Evolutionary conservation across 2,888 invertebrate genomes (phyloP).

Genomic region (Ceraclea dissimilis): DNA sequence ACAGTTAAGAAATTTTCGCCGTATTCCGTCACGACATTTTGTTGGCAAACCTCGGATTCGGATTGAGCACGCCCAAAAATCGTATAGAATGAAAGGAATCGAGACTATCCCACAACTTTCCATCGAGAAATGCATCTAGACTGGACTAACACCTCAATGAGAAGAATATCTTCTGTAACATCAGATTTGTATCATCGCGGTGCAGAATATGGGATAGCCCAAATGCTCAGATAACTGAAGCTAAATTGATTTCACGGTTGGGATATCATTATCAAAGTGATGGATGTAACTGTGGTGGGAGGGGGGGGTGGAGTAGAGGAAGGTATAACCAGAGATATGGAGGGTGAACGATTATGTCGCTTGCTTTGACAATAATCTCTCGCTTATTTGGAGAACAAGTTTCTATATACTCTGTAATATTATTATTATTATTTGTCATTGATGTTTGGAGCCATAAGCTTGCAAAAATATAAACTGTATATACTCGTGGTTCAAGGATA

Average conservation of each 20-base stretch:
- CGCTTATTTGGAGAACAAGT: slow-evolving; percentile 7
- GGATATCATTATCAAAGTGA: slow-evolving; percentile 22
- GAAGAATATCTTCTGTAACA: slow-evolving; percentile 19
- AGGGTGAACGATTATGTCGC: slow-evolving; percentile 23
- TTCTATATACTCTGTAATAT: background rate
- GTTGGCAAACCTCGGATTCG: too few species aligned
- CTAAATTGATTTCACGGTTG: slow-evolving; percentile 26
- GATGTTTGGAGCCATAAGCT: background rate
- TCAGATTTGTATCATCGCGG: slow-evolving; percentile 19
- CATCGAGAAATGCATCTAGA: too few species aligned
- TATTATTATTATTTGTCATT: background rate
- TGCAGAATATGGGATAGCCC: slow-evolving; percentile 12
- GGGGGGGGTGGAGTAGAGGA: slow-evolving; percentile 6
- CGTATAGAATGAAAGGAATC: too few species aligned
- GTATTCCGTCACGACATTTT: too few species aligned
- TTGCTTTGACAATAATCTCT: slow-evolving; percentile 24
- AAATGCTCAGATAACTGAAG: slow-evolving; percentile 21
- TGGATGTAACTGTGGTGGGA: slow-evolving; percentile 7
- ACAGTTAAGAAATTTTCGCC: too few species aligned
- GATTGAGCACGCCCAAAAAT: too few species aligned
- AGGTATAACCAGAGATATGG: slow-evolving; percentile 4
- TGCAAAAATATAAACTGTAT: too few species aligned
- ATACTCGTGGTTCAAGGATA: too few species aligned
- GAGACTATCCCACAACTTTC: too few species aligned
- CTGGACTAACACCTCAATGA: too few species aligned